Base-by-base conservation (phyloP, 2,888 invertebrate genomes). In the Brenthis daphne region DNA sequence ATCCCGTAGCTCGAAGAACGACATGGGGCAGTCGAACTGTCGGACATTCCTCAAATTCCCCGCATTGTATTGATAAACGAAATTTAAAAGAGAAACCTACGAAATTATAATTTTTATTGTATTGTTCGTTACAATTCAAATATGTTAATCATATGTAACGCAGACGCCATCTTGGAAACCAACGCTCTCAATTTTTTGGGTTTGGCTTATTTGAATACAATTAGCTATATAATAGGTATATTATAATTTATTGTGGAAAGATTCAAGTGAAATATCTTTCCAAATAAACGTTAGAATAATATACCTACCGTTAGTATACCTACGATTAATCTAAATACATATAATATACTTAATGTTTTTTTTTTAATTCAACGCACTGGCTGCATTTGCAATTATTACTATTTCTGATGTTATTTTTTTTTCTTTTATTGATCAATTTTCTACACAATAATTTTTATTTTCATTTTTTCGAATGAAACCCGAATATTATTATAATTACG, bases 11-110 rank as follows among this genome's bases (percentile, higher is more conserved):
- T 2, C 77, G 83, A 65, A 77, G 90, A 14, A 90, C 91, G 0
- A 93, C 92, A 0, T 89, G 89, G 88, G 93, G 92, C 14, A 93
- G 93, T 73, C 77, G 89, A 53, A 93, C 93, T 0, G 86, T 90
- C 20, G 92, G 90, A 0, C 91, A 91, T 57, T 91, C 91, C 0
- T 92, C 93, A 0, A 92, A 93, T 71, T 92, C 93, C 1, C 92
- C 91, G 0, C 85, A 90, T 65, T 91, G 89, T 66, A 83, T 76
- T 0, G 92, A 92, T 20, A 92, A 91, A 72, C 79, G 91, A 50
- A 87, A 87, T 67, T 68, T 81, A 8, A 84, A 87, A 64, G 89
- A 90, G 14, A 86, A 86, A 67, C 91, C 91, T 1, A 87, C 90
- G 5, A 86, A 90, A 71, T 90, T 92, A 89, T 92, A 87, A 87